These are phyloP conservation scores for Campylomormyrus numenius DNA, from an alignment of 2,113 vertebrate genomes.

Conservation along the genomic window DNA sequence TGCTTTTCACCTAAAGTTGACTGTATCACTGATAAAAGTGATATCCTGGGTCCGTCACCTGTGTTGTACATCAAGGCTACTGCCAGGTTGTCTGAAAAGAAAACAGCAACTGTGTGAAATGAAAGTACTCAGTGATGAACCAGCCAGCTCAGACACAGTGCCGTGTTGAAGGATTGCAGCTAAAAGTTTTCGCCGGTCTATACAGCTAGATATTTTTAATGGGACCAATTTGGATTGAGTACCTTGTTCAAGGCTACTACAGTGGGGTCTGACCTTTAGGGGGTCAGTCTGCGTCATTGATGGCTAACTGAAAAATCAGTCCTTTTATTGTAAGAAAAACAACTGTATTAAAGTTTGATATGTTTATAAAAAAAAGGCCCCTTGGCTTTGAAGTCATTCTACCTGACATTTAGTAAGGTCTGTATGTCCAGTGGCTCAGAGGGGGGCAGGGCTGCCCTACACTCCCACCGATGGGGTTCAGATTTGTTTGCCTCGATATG, in stretches of 20 bases:
- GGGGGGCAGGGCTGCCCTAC: background rate
- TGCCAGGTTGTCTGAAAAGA: background rate
- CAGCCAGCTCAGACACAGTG: background rate
- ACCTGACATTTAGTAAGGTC: background rate
- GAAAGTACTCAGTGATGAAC: background rate
- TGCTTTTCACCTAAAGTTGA: background rate
- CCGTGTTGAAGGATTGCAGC: background rate
- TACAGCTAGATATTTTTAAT: background rate
- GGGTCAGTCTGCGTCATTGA: background rate
- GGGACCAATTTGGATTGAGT: background rate
- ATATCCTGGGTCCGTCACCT: background rate
- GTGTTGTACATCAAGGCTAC: background rate
- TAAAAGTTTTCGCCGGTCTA: background rate
- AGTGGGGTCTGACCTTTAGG: background rate
- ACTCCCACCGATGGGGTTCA: background rate
- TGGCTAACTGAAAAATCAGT: background rate
- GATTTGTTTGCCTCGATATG: background rate
- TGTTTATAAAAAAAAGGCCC: background rate
- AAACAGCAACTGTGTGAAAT: background rate
- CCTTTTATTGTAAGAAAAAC: background rate
- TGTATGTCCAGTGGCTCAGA: background rate
- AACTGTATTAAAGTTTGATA: background rate
- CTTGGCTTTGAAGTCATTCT: background rate
- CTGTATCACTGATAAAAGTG: background rate
- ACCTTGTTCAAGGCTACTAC: background rate